Evolutionary conservation across 2,797 vertebrate genomes (phyloP).

Genomic region (Anomalospiza imberbis): DNA sequence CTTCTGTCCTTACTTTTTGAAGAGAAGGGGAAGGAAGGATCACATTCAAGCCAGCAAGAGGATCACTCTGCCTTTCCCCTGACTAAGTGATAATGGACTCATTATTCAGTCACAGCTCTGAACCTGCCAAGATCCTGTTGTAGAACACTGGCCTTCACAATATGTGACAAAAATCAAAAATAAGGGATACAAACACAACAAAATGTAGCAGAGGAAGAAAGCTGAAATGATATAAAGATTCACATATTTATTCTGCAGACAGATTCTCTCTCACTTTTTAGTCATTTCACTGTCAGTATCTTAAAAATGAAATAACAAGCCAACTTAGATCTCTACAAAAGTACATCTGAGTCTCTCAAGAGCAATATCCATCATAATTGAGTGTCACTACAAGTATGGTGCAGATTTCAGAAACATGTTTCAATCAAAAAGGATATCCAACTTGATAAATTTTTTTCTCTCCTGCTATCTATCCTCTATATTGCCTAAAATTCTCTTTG

Average conservation of each 20-base stretch:
- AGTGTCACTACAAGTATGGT: neutral
- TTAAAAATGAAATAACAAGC: conserved; percentile 18
- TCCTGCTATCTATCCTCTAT: neutral
- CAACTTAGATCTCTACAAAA: neutral
- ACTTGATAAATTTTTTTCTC: neutral
- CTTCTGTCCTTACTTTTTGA: conserved; percentile 50
- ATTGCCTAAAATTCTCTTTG: conserved; percentile 22
- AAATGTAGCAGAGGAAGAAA: neutral
- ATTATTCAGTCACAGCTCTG: conserved; percentile 67
- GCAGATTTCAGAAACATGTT: neutral
- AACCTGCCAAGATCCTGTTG: conserved; percentile 47
- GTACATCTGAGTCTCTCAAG: neutral
- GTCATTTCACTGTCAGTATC: neutral
- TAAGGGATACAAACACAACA: conserved; percentile 14
- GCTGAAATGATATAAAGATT: neutral
- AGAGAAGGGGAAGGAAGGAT: conserved; percentile 23
- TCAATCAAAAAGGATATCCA: conserved; percentile 17
- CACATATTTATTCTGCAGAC: neutral
- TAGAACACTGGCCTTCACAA: neutral
- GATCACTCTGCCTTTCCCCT: conserved; percentile 41
- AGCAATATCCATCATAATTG: conserved; percentile 7
- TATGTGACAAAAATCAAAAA: conserved; percentile 30
- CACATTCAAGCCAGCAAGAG: conserved; percentile 17
- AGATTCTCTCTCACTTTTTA: neutral
- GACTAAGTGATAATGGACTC: conserved; percentile 62